Evolutionary conservation across 2,797 vertebrate species (phyloP).

Genomic region (Dryobates pubescens): DNA sequence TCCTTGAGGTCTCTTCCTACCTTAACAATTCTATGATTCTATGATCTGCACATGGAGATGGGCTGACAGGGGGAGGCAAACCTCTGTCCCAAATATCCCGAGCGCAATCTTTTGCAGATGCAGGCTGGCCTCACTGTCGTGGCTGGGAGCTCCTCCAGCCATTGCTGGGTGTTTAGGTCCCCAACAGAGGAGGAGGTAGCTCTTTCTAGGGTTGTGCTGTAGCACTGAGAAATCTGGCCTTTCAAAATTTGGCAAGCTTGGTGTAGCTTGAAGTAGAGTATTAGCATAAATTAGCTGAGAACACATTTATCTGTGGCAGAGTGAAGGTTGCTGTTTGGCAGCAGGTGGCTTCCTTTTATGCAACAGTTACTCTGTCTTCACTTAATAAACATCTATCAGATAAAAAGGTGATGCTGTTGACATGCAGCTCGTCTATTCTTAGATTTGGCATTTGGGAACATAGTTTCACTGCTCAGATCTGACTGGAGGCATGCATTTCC

Average conservation of each 20-base stretch:
- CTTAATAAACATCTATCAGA: conserved; percentile 50
- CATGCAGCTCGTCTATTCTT: conserved; percentile 66
- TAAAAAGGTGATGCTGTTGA: conserved; percentile 56
- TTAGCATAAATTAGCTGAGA: conserved; percentile 39
- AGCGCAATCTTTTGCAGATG: not conserved
- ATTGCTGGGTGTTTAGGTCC: not conserved
- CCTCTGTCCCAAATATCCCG: not conserved
- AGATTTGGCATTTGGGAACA: conserved; percentile 57
- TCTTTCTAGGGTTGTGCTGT: not conserved
- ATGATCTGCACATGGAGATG: no score
- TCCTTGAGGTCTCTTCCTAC: no score
- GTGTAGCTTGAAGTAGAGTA: not conserved
- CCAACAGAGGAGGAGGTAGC: not conserved
- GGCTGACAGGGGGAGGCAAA: no score
- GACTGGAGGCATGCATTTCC: conserved; percentile 25
- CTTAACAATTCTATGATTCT: no score
- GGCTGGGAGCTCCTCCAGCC: not conserved
- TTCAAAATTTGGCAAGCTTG: not conserved
- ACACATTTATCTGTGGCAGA: conserved; percentile 19
- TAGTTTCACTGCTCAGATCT: not conserved
- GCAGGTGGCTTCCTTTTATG: conserved; percentile 34
- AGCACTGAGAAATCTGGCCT: not conserved
- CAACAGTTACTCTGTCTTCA: conserved; percentile 53
- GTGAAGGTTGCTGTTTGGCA: conserved; percentile 47
- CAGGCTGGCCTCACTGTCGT: not conserved